phyloP scores from a whole-genome alignment of 2,888 invertebrate genomes.

The Linhomoeus sp. region DNA sequence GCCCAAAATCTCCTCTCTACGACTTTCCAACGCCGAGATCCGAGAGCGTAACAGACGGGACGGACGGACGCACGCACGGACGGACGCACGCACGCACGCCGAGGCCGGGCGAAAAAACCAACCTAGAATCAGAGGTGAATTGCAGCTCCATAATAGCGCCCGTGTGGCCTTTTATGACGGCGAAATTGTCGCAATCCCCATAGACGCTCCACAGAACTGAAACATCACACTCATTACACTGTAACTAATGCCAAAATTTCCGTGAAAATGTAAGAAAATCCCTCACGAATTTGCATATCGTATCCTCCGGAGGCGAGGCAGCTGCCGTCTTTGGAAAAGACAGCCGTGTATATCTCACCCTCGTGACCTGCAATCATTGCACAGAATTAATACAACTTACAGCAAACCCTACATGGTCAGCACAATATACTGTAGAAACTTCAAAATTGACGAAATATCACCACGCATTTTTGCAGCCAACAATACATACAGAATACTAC shows the following conservation, averaged over 20 bases:
- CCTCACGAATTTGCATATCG: constrained; percentile 79
- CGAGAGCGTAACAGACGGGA: no score
- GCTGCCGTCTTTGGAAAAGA: constrained; percentile 89
- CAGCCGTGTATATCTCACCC: constrained; percentile 75
- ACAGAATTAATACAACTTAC: no score
- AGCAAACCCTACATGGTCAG: no score
- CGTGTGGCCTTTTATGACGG: constrained; percentile 74
- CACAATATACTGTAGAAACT: no score
- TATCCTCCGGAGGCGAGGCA: constrained; percentile 81
- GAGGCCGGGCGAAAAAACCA: no score
- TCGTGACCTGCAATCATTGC: constrained; percentile 55
- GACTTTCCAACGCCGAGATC: no score
- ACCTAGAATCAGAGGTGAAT: constrained; percentile 28
- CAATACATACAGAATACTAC: no score
- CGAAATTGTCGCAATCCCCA: constrained; percentile 91
- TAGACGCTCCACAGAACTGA: constrained; percentile 74
- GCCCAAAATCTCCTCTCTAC: no score
- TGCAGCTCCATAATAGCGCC: constrained; percentile 78
- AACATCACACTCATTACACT: constrained; percentile 5
- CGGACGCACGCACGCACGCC: no score
- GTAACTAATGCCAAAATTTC: neutral
- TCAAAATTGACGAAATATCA: no score
- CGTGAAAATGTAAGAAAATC: constrained; percentile 1
- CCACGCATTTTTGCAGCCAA: no score
- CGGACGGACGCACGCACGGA: no score